Percentiles rank a stretch among this genome's conserved stretches.
These are phyloP conservation scores for Saturnia japonica DNA, from an alignment of 2,888 invertebrate genomes.

Conservation along the genomic window DNA sequence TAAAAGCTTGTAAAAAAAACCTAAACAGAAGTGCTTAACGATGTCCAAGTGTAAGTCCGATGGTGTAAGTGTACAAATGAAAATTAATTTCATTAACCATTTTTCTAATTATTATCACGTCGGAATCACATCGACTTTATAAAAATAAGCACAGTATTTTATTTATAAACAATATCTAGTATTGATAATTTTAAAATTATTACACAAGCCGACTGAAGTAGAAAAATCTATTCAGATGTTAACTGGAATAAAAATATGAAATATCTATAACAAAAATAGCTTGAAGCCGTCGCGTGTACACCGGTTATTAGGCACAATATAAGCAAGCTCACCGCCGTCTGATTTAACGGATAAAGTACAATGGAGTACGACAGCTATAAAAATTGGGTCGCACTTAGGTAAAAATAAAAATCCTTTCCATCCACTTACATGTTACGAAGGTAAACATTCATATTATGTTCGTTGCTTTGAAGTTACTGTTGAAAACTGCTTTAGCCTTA, in stretches of 20 bases:
- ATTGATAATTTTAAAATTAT: no score
- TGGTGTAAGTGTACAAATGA: not conserved
- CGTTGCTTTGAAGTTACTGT: not conserved
- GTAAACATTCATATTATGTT: not conserved
- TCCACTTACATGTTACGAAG: not conserved
- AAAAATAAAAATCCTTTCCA: slow-evolving; percentile 3
- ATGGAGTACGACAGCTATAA: slow-evolving; percentile 30
- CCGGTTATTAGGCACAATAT: slow-evolving; percentile 31
- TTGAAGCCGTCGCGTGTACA: slow-evolving; percentile 28
- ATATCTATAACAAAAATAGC: not conserved
- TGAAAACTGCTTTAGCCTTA: not conserved
- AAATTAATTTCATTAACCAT: not conserved
- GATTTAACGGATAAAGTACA: slow-evolving; percentile 30
- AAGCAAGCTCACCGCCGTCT: slow-evolving; percentile 31
- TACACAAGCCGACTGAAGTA: not conserved
- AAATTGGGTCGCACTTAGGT: slow-evolving; percentile 13
- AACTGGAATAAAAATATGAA: not conserved
- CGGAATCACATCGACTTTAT: not conserved
- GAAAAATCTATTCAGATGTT: not conserved
- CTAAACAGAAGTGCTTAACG: not conserved
- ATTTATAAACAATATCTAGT: no score
- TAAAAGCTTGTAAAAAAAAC: not conserved
- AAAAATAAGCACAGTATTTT: no score
- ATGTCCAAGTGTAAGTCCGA: no score
- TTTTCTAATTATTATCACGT: not conserved